Base-by-base conservation (phyloP, 2,888 invertebrate species). In the Lasioglossum marginatum region DNA sequence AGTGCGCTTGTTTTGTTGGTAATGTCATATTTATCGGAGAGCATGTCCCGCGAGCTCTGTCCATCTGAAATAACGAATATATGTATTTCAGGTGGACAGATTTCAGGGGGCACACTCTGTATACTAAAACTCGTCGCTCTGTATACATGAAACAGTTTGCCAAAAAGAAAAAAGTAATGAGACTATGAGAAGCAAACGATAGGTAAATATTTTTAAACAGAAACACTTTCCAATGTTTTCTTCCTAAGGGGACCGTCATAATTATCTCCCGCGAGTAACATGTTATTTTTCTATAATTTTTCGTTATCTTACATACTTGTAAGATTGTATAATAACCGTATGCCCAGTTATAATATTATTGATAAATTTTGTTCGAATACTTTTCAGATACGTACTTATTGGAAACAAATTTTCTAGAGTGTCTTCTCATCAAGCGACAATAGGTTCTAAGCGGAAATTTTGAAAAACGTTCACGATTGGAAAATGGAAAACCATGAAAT, bases 151-250 rank as follows among this genome's bases (percentile, higher is more conserved):
- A 14, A 71, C 12, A 6, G 43, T 71, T 71, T n/a, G 71, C 5
- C 14, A 43, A 40, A 43, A 68, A n/a, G n/a, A 12, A 45, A 45
- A 45, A 48, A 70, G 43, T 71, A 71, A 71, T 71, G 71, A 71
- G 43, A 71, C 43, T 43, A 43, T 40, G 43, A 43, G 37, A 71
- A 43, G 60, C 27, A 27, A 37, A 75, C 40, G 1, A 40, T 8
- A 40, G 8, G 37, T 0, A 40, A 40, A n/a, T 57, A 37, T n/a
- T n/a, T 19, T 10, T 57, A 27, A 19, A 57, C 37, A 57, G 14
- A 2, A 52, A 34, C 34, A 48, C 16, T 27, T 27, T 43, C 16
- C 16, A 71, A 43, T 27, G 27, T 43, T 70, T 70, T 70, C 4
- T 14, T 40, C 12, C 70, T 31, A 40, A 40, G 27, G 23, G 14